phyloP scores from a whole-genome alignment of 1,140 invertebrate species.

The Sesamia nonagrioides region DNA sequence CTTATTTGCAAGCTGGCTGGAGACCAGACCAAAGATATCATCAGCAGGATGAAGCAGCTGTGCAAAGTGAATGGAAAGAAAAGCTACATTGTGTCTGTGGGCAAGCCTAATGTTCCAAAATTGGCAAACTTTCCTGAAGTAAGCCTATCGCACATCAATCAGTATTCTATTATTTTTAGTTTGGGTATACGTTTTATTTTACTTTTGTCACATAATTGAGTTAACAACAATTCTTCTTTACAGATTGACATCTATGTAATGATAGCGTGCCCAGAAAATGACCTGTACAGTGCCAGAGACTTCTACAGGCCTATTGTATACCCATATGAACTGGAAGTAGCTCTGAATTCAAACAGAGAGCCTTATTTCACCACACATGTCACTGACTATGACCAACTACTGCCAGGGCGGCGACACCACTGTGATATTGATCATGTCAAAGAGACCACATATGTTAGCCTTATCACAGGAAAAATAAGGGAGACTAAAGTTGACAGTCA shows the following conservation, averaged over 20 bases:
- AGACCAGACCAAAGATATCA: slow-evolving; percentile 92
- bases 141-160: slow-evolving; percentile 47
- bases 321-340: slow-evolving; percentile 97
- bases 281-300: slow-evolving; percentile 94
- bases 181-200: no score
- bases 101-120: slow-evolving; percentile 97
- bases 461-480: slow-evolving; percentile 90
- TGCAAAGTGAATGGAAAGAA: slow-evolving; percentile 93
- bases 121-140: slow-evolving; percentile 97
- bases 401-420: slow-evolving; percentile 89
- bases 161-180: no score
- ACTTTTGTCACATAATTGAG: not conserved
- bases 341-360: slow-evolving; percentile 91
- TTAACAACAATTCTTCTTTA: slow-evolving; percentile 71
- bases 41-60: slow-evolving; percentile 92
- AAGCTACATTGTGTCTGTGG: slow-evolving; percentile 96
- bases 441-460: slow-evolving; percentile 89
- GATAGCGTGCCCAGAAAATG: slow-evolving; percentile 96
- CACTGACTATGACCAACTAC: slow-evolving; percentile 92
- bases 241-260: slow-evolving; percentile 96
- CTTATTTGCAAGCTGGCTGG: slow-evolving; percentile 96
- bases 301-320: slow-evolving; percentile 96
- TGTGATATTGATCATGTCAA: slow-evolving; percentile 87
- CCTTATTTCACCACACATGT: slow-evolving; percentile 89
- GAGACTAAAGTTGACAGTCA: slow-evolving; percentile 70